phyloP scores from a whole-genome alignment of 2,888 invertebrate species.

The Macrophya alboannulata region DNA sequence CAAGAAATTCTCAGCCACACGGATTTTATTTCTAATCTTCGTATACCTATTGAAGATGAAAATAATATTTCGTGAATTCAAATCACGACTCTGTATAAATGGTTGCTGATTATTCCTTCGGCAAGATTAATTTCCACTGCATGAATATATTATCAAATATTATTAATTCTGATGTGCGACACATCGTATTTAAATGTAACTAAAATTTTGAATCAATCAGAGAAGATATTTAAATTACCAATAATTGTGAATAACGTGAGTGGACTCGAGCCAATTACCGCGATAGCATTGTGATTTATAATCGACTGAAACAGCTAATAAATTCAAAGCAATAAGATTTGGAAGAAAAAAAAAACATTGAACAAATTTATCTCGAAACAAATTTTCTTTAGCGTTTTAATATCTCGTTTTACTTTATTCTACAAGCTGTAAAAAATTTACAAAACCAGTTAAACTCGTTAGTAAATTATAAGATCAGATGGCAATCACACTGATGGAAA shows the following conservation, averaged over 20 bases:
- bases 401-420: neutral
- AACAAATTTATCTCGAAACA: neutral
- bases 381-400: neutral
- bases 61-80: neutral
- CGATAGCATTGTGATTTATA: neutral
- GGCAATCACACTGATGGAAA: neutral
- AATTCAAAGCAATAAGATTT: neutral
- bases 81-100: neutral
- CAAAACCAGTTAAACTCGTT: neutral
- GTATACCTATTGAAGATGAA: neutral
- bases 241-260: neutral
- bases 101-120: neutral
- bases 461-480: slow-evolving; percentile 3
- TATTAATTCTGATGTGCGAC: neutral
- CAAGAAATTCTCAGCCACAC: slow-evolving; percentile 4
- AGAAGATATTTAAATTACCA: neutral
- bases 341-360: neutral
- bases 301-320: neutral
- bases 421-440: neutral
- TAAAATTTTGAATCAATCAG: slow-evolving; percentile 1
- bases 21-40: neutral
- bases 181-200: no score
- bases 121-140: neutral
- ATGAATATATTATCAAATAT: neutral
- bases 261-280: neutral